These are phyloP conservation scores for Phasia obesa DNA, from an alignment of 2,888 invertebrate species.

Conservation along the genomic window DNA sequence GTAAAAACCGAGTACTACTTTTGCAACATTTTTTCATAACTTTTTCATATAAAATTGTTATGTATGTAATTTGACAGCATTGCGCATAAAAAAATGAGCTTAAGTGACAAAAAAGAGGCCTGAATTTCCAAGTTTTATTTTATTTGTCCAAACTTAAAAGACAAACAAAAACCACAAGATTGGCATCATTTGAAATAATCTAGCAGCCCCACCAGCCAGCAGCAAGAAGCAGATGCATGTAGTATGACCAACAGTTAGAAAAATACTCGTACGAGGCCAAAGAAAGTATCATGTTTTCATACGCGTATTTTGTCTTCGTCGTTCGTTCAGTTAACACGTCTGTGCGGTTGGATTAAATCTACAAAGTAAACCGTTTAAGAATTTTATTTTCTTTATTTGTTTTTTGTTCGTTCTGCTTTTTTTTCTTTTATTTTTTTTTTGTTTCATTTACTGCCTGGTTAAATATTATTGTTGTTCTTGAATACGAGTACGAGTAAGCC, in stretches of 20 bases:
- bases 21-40: no score
- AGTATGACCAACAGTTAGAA: constrained; percentile 68
- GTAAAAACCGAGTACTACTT: no score
- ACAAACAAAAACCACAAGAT: background rate
- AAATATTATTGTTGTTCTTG: constrained; percentile 38
- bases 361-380: constrained; percentile 44
- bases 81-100: no score
- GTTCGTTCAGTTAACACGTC: constrained; percentile 82
- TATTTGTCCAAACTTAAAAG: background rate
- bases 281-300: constrained; percentile 79
- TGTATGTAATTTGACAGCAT: no score
- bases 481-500: constrained; percentile 30
- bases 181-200: constrained; percentile 25
- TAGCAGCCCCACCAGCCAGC: constrained; percentile 33
- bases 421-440: background rate
- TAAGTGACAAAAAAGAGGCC: no score
- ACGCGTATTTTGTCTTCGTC: constrained; percentile 82
- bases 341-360: constrained; percentile 64
- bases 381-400: constrained; percentile 25
- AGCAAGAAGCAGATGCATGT: constrained; percentile 46
- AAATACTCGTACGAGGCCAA: constrained; percentile 79
- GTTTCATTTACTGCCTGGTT: constrained; percentile 31
- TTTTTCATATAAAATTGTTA: no score
- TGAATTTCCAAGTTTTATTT: no score
- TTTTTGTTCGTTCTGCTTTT: constrained; percentile 39